Percentiles rank a stretch among this genome's conserved stretches.
phyloP scores from a whole-genome alignment of 2,113 vertebrate genomes.

The Pelecanoides urinatrix region DNA sequence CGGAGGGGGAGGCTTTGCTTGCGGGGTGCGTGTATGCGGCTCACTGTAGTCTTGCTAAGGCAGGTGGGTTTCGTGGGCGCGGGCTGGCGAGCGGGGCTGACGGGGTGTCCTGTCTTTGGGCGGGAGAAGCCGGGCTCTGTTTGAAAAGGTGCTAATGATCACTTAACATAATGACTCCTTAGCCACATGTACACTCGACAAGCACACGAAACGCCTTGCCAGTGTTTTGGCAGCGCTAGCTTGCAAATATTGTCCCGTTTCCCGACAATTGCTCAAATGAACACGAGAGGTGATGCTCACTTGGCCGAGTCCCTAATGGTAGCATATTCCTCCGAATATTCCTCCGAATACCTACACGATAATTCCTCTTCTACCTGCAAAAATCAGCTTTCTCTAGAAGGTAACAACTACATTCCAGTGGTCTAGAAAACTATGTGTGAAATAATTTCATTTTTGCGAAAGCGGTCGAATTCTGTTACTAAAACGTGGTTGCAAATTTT shows the following conservation, averaged over 20 bases:
- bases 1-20: not conserved
- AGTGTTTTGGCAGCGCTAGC: not conserved
- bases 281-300: not conserved
- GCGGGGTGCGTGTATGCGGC: accelerated
- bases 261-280: not conserved
- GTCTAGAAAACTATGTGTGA: not conserved
- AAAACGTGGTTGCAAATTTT: not conserved
- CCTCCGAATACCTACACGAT: too few species aligned
- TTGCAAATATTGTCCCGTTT: not conserved
- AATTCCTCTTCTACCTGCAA: not conserved
- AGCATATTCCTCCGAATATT: too few species aligned
- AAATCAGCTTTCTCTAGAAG: not conserved
- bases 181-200: not conserved
- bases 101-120: not conserved
- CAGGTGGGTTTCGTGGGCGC: not conserved
- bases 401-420: not conserved
- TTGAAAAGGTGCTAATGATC: constrained; percentile 6
- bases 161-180: constrained; percentile 3
- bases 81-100: not conserved
- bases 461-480: not conserved
- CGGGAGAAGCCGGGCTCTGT: not conserved
- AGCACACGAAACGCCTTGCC: not conserved
- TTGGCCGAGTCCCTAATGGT: not conserved
- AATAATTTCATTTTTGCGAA: not conserved
- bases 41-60: accelerated